A percentile compares a stretch with the other conserved stretches of the same genome.
Evolutionary conservation across 2,888 invertebrate genomes (phyloP).

Genomic region (Drosophila quinaria): DNA sequence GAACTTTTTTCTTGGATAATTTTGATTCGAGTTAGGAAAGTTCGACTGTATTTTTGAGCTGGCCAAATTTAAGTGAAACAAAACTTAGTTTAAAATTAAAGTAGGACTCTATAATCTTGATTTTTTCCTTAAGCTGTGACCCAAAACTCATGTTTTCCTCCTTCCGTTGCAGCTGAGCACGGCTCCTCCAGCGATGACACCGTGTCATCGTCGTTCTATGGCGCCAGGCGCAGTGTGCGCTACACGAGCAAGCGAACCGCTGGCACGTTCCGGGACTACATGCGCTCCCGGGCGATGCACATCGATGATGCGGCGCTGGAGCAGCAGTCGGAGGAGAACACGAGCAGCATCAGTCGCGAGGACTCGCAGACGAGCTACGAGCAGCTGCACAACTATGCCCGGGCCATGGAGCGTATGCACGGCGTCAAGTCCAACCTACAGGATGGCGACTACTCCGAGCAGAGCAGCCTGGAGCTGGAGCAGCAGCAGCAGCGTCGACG

Average conservation of each 20-base stretch:
- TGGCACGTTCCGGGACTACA: constrained; percentile 85
- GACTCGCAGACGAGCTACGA: constrained; percentile 82
- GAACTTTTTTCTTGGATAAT: too few species aligned
- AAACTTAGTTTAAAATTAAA: too few species aligned
- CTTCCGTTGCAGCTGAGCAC: constrained; percentile 68
- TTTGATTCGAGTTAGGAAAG: too few species aligned
- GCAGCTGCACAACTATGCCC: constrained; percentile 86
- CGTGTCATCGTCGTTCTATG: constrained; percentile 85
- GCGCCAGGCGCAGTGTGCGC: constrained; percentile 85
- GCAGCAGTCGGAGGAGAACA: constrained; percentile 83
- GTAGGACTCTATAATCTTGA: too few species aligned
- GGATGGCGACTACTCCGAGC: constrained; percentile 84
- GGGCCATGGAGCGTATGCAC: constrained; percentile 87
- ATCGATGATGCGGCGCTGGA: constrained; percentile 82
- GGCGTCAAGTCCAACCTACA: constrained; percentile 86
- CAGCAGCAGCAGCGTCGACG: constrained; percentile 54
- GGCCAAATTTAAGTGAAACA: too few species aligned
- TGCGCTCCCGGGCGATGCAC: constrained; percentile 84
- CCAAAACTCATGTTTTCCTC: not conserved
- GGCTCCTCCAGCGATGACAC: constrained; percentile 86
- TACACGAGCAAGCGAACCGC: constrained; percentile 86
- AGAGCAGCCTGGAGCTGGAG: constrained; percentile 64
- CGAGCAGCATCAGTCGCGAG: constrained; percentile 82
- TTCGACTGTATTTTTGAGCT: too few species aligned
- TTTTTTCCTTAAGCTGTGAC: too few species aligned